phyloP scores from a whole-genome alignment of 2,797 vertebrate species.

The Gymnoscopelus microlampas region DNA sequence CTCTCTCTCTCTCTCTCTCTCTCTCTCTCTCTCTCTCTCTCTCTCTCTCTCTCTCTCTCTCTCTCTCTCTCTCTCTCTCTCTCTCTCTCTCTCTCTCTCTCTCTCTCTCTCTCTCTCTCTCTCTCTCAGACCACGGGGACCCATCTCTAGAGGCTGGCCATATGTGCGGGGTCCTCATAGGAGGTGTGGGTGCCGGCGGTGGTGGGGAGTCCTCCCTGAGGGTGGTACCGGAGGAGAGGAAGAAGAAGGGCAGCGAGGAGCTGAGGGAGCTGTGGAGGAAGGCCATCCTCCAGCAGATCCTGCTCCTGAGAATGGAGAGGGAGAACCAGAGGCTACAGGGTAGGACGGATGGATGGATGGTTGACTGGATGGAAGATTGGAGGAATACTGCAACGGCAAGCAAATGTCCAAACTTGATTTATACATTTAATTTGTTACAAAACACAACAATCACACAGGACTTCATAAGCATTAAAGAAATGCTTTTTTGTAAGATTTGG shows the following conservation, averaged over 20 bases:
- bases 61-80: not conserved
- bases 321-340: constrained; percentile 98
- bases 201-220: constrained; percentile 82
- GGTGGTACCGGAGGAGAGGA: constrained; percentile 82
- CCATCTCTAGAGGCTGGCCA: constrained; percentile 83
- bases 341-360: constrained; percentile 52
- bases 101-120: constrained; percentile 8
- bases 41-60: not conserved
- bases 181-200: constrained; percentile 71
- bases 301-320: constrained; percentile 96
- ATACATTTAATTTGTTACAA: no score
- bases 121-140: constrained; percentile 84
- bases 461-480: no score
- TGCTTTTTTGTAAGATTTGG: no score
- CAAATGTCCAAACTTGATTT: not conserved
- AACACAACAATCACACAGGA: no score
- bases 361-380: no score
- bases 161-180: constrained; percentile 75
- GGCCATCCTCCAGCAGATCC: constrained; percentile 95
- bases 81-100: not conserved
- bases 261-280: constrained; percentile 95
- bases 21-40: not conserved
- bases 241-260: constrained; percentile 82
- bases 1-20: not conserved
- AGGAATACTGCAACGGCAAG: not conserved